Evolutionary conservation across 2,113 vertebrate species (phyloP), one percentile per base, ranked within the genome.

Genomic region (Sciurus niger): DNA sequence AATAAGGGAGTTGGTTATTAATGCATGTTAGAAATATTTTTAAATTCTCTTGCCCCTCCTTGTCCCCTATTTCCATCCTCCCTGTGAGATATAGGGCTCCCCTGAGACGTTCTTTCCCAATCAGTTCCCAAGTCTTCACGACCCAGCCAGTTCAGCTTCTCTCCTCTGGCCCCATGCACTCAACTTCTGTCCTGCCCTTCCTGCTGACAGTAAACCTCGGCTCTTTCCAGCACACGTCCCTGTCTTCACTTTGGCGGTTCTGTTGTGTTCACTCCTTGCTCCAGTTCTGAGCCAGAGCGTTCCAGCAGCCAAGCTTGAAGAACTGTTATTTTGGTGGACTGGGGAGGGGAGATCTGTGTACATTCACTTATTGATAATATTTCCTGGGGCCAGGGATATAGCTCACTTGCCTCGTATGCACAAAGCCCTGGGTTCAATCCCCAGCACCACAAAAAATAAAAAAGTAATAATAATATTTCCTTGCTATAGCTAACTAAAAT

Each of bases 101-200:
- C 6, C 11, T 60, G 12, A 67, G 30, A 82, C 67, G n/a, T 30
- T 10, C 14, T 46, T 80, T 60, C 9, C 32, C 9, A 55, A 0
- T 65, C 2, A 4, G 1, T 68, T 77, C 17, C 73, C 13, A 83
- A 67, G 12, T 34, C 20, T 20, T 20, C 1, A 34, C 4, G 14
- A 22, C 60, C 4, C 11, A 9, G 1, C 25, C 34, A 1, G 1
- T 1, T 20, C 18, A 37, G 53, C 10, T 3, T 86, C 22, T 37
- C 18, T 43, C 48, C 8, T 37, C 55, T 46, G 9, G 4, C 9
- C 17, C 17, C 3, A 0, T 28, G 1, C 5, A 3, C 5, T 16
- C 0, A 1, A 6, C 55, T 68, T 89, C 67, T 51, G 2, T 9
- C 72, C 22, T 51, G 0, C 7, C 18, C n/a, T 63, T 88, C 63